Percentiles rank a stretch among this genome's conserved stretches.
phyloP scores from a whole-genome alignment of 2,888 invertebrate genomes.

The Mythimna ferrago region DNA sequence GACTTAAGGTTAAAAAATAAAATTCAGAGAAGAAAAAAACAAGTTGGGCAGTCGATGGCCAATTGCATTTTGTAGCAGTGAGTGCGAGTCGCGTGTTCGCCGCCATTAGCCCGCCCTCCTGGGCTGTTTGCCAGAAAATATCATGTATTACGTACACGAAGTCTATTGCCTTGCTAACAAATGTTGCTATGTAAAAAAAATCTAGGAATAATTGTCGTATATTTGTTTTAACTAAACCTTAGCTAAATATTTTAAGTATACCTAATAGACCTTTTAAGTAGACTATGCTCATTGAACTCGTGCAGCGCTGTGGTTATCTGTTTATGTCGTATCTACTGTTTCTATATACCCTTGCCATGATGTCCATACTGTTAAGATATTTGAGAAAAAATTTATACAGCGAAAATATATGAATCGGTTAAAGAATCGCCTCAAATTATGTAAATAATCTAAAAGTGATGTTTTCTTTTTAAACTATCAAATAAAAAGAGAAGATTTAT shows the following conservation, averaged over 20 bases:
- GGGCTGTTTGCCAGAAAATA: conserved; percentile 81
- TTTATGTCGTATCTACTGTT: background rate
- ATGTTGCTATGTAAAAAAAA: background rate
- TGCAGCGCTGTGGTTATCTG: background rate
- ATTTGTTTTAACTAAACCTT: too few relatives aligned
- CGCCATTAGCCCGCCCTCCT: conserved; percentile 86
- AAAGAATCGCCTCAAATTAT: background rate
- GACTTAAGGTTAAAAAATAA: conserved; percentile 60
- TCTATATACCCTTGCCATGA: too few relatives aligned
- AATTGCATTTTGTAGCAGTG: conserved; percentile 85
- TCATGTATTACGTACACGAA: conserved; percentile 70
- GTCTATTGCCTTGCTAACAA: conserved; percentile 50
- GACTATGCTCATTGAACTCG: background rate
- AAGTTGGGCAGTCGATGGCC: conserved; percentile 79
- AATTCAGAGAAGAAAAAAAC: conserved; percentile 69
- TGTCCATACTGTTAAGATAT: background rate
- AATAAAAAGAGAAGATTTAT: too few relatives aligned
- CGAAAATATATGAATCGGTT: background rate
- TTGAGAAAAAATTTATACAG: background rate
- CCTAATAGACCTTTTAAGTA: too few relatives aligned
- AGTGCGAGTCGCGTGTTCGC: conserved; percentile 82
- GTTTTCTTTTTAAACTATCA: too few relatives aligned
- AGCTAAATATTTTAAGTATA: background rate
- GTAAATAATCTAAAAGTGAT: background rate
- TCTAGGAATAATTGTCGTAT: background rate